Evolutionary conservation across 2,888 invertebrate species (phyloP), one percentile per base, ranked within the genome.

Genomic region (Aphelenchoides bicaudatus): DNA sequence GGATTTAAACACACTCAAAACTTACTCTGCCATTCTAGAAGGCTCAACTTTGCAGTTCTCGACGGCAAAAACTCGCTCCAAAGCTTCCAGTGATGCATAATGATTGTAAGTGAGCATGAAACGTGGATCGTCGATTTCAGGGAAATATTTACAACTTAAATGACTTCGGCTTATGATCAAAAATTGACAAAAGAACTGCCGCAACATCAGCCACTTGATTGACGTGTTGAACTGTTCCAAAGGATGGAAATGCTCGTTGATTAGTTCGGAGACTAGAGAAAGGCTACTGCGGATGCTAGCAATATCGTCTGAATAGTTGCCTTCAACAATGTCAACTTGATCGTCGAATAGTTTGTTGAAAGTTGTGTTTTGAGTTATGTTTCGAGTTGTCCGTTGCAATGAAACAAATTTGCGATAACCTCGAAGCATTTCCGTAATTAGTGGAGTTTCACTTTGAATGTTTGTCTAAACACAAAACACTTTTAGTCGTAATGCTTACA

Each of bases 181-280:
- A 30, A 68, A 67, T 2, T 60, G 54, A n/a, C 47, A 58, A 39
- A 68, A 59, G 38, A 65, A 65, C 6, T 65, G 54, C 29, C 67
- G 49, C 13, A 65, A 27, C 13, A 65, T 8, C 6, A 56, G 13
- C 65, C 65, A 65, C 55, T 51, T 16, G 28, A 51, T 23, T 3
- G 16, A 10, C 25, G 52, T 34, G 19, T 34, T 28, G 37, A 56
- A 56, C 13, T 29, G 10, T 25, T 21, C 27, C n/a, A 46, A 13
- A 3, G 19, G 52, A 10, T 29, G 30, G 19, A 54, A 55, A 23
- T 19, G 16, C 50, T 13, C 21, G 29, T 25, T 39, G 23, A 65
- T 58, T 62, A 65, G 62, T 31, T 65, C 67, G 10, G 58, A 63
- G 25, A 65, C 53, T 28, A 62, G 19, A 8, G 67, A 59, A 16